Conservation (phyloP, 2,888 invertebrate species). For the Lithophane leautieri region DNA sequence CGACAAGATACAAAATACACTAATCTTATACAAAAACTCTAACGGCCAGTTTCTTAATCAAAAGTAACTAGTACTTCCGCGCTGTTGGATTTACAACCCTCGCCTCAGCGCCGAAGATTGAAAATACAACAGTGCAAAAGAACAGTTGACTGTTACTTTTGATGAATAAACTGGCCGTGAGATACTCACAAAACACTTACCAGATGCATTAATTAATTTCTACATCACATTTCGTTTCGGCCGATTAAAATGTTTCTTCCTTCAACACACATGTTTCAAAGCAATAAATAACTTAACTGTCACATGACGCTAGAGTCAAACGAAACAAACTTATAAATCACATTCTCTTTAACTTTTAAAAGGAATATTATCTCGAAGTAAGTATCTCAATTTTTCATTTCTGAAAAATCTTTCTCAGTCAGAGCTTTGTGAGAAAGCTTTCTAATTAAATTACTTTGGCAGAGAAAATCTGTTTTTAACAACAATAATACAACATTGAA, state of each 20-base stretch:
- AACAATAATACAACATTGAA: neutral
- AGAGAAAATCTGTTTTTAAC: neutral
- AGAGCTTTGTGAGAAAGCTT: no score
- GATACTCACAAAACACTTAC: constrained; percentile 1
- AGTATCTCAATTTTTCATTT: neutral
- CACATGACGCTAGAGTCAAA: constrained; percentile 6
- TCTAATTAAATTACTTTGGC: neutral
- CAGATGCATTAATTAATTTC: neutral
- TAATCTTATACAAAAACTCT: neutral
- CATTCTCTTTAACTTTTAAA: constrained; percentile 13
- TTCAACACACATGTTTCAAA: constrained; percentile 16
- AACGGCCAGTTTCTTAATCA: no score
- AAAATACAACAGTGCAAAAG: no score
- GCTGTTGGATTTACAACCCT: no score
- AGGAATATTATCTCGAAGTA: neutral
- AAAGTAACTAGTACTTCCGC: no score
- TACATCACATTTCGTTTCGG: neutral
- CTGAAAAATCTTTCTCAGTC: no score
- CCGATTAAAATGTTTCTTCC: neutral
- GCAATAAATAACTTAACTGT: constrained; percentile 1
- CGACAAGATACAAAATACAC: neutral
- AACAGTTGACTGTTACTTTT: no score
- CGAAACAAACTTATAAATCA: constrained; percentile 11
- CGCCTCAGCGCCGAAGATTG: no score
- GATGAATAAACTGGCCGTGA: no score